A percentile compares a stretch with the other conserved stretches of the same genome.
phyloP scores from a whole-genome alignment of 2,113 vertebrate species.

The Cynoglossus semilaevis region DNA sequence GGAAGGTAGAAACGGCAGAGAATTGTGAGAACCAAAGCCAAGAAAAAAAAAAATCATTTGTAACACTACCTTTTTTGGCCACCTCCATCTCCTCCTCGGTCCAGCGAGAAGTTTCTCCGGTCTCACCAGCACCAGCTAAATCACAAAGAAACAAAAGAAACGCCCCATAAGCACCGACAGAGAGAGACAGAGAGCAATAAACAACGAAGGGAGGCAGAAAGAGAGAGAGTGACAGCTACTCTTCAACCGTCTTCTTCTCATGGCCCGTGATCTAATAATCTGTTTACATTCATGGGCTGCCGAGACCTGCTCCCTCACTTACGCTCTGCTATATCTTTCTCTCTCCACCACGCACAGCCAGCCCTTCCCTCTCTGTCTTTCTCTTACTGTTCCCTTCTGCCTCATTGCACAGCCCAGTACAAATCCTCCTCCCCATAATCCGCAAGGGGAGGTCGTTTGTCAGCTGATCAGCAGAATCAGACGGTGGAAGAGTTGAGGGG shows the following conservation, averaged over 20 bases:
- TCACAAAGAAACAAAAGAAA: conserved; percentile 63
- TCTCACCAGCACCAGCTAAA: conserved; percentile 86
- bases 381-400: conserved; percentile 23
- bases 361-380: background rate
- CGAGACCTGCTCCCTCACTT: conserved; percentile 63
- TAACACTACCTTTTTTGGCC: conserved; percentile 93
- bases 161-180: conserved; percentile 47
- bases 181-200: conserved; percentile 15
- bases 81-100: conserved; percentile 99
- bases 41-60: conserved; percentile 26
- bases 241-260: conserved; percentile 59
- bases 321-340: conserved; percentile 41
- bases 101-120: conserved; percentile 98
- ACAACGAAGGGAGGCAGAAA: background rate
- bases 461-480: conserved; percentile 71
- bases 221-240: conserved; percentile 43
- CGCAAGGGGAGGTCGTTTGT: conserved; percentile 55
- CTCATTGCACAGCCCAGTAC: conserved; percentile 28
- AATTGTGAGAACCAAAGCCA: conserved; percentile 3
- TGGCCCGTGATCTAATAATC: conserved; percentile 72
- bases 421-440: conserved; percentile 57
- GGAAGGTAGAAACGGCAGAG: background rate
- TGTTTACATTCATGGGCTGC: conserved; percentile 74
- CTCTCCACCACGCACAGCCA: conserved; percentile 8
- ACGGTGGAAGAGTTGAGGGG: conserved; percentile 56